Evolutionary conservation across 2,888 invertebrate species (phyloP).

Genomic region (Drosophila differens): DNA sequence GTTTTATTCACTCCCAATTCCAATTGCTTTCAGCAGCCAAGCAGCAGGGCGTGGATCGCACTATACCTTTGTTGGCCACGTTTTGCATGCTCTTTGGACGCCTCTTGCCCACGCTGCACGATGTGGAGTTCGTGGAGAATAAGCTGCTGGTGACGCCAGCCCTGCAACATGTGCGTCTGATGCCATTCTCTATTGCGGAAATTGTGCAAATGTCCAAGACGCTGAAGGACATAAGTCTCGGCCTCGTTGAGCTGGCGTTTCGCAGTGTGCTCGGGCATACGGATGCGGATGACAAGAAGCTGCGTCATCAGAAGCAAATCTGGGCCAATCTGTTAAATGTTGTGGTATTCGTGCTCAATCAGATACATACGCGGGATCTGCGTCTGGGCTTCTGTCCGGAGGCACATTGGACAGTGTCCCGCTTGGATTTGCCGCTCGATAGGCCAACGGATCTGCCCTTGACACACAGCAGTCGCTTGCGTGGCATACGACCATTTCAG

Average conservation of each 20-base stretch:
- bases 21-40: constrained; percentile 81
- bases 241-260: constrained; percentile 94
- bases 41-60: constrained; percentile 87
- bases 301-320: constrained; percentile 87
- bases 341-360: constrained; percentile 90
- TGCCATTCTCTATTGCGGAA: constrained; percentile 90
- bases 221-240: constrained; percentile 92
- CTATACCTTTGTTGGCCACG: constrained; percentile 92
- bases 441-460: constrained; percentile 87
- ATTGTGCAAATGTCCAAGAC: constrained; percentile 90
- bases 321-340: constrained; percentile 93
- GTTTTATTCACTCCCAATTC: rapidly evolving
- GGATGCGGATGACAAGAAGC: constrained; percentile 83
- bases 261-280: constrained; percentile 84
- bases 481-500: constrained; percentile 87
- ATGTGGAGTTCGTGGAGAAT: constrained; percentile 91
- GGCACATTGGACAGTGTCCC: constrained; percentile 88
- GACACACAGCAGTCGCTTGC: constrained; percentile 85
- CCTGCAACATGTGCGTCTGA: constrained; percentile 75
- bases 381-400: constrained; percentile 92
- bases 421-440: constrained; percentile 86
- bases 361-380: constrained; percentile 94
- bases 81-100: constrained; percentile 94
- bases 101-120: constrained; percentile 93
- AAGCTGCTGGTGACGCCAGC: constrained; percentile 71